A percentile compares a stretch with the other conserved stretches of the same genome.
Conservation (phyloP, 2,888 invertebrate species). For the Drosophila setosimentum region DNA sequence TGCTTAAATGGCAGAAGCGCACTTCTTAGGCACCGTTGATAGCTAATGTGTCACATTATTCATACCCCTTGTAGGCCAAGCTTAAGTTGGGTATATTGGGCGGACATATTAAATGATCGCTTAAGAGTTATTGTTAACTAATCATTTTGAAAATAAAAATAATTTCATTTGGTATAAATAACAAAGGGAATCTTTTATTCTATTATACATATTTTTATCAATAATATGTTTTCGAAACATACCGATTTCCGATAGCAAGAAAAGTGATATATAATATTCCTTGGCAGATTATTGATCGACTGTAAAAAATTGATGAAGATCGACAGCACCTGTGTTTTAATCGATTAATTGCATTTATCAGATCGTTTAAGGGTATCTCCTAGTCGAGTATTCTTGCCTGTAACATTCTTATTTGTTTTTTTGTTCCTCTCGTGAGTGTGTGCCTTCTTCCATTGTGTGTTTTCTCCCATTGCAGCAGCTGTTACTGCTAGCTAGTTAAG, state of each 20-base stretch:
- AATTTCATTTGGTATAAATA: not conserved
- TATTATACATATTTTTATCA: not conserved
- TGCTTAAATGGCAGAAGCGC: slow-evolving; percentile 55
- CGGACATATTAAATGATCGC: not conserved
- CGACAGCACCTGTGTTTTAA: not conserved
- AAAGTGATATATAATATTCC: not conserved
- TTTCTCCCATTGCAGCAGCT: slow-evolving; percentile 56
- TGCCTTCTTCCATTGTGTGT: slow-evolving; percentile 28
- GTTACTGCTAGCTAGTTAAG: slow-evolving; percentile 67
- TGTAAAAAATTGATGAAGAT: not conserved
- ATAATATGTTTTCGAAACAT: not conserved
- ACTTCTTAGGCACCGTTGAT: slow-evolving; percentile 21
- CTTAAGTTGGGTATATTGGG: not conserved
- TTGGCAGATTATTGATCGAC: not conserved
- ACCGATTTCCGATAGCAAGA: not conserved
- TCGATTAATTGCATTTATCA: not conserved
- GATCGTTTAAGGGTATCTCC: not conserved
- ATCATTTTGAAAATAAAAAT: not conserved
- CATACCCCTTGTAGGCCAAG: not conserved
- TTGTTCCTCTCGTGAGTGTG: not conserved
- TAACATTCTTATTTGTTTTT: not conserved
- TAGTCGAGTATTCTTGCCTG: not conserved
- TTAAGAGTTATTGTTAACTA: not conserved
- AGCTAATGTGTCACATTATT: slow-evolving; percentile 14
- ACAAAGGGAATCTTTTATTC: not conserved